Conservation (phyloP, 2,888 invertebrate species). For the Parnassius mnemosyne region DNA sequence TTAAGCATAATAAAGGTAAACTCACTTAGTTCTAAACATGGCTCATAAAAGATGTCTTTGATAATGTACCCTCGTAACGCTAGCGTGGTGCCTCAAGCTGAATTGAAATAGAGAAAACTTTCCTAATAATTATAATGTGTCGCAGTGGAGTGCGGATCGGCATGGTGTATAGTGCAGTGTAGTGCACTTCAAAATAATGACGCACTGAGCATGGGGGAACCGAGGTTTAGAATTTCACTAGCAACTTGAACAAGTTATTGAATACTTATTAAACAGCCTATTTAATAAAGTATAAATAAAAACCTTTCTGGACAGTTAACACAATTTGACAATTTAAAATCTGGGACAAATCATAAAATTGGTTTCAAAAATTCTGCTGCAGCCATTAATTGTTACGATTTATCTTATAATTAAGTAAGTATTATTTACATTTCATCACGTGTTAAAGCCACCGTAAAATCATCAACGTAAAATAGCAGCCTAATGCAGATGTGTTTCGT, state of each 20-base stretch:
- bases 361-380: too few species aligned
- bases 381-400: too few species aligned
- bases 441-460: too few species aligned
- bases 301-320: neutral
- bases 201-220: constrained; percentile 33
- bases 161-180: constrained; percentile 26
- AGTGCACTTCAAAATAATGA: constrained; percentile 73
- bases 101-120: constrained; percentile 65
- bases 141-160: constrained; percentile 46
- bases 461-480: too few species aligned
- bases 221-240: constrained; percentile 9
- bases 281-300: neutral
- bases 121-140: constrained; percentile 70
- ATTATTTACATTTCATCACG: too few species aligned
- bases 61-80: constrained; percentile 44
- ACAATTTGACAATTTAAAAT: too few species aligned
- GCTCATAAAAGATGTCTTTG: constrained; percentile 54
- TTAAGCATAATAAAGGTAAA: constrained; percentile 25
- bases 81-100: constrained; percentile 38
- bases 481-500: too few species aligned
- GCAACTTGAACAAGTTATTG: neutral
- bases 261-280: constrained; percentile 8
- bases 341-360: too few species aligned
- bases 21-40: constrained; percentile 34
- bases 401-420: too few species aligned